Base-by-base conservation (phyloP, 1,140 invertebrate genomes). In the Globodera rostochiensis region DNA sequence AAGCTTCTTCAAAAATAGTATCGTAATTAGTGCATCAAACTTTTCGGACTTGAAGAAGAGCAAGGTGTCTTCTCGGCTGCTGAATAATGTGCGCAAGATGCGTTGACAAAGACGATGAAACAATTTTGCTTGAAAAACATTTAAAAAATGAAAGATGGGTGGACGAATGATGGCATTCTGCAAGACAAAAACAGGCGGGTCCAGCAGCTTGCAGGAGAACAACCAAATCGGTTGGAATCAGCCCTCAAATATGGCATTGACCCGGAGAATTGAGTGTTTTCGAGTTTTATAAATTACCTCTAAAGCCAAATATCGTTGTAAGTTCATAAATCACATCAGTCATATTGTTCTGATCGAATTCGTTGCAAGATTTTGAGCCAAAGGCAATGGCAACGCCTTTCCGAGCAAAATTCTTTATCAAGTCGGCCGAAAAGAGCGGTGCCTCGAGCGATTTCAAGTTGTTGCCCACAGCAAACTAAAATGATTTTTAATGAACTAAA, bases 231-330 rank as follows among this genome's bases (percentile, higher is more conserved):
- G 45, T 9, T 64, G 84, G 60, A 15, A 83, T 47, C 7, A 87
- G 11, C 5, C 80, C 80, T 83, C 0, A 47, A 81, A 25, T 36
- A 36, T 36, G 64, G n/a, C n/a, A 47, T 9, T 21, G 53, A 57
- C 66, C n/a, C 69, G 79, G 50, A 15, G 49, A 57, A 80, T 19
- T 49, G 6, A 78, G 36, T 36, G 46, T n/a, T 77, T n/a, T 77
- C 0, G 36, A 67, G 4, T 78, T 36, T 74, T 25, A 0, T 53
- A 0, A 5, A 53, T 53, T 9, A 47, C 85, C 85, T 73, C 84
- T 86, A 64, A 87, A 85, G 2, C 50, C 84, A 66, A 85, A 85
- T 11, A 85, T 73, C 4, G 70, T 88, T 11, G 82, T 50, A 21
- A 87, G 13, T 80, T 60, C 49, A 11, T 85, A 64, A n/a, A n/a